Conservation (phyloP, 2,113 vertebrate species). For the Cheirogaleus medius region DNA sequence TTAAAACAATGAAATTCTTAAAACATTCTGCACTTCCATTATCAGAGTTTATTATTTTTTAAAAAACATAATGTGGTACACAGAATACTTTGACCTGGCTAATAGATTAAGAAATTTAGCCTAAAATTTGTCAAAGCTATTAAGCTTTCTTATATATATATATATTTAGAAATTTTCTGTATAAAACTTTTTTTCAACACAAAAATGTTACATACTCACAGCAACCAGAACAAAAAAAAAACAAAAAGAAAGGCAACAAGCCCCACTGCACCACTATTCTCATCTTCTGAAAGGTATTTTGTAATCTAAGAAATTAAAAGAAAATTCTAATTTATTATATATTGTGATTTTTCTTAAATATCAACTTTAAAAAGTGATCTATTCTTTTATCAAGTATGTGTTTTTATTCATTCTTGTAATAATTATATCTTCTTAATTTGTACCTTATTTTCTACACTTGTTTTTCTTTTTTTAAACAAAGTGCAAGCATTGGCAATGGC, state of each 20-base stretch:
- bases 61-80: neutral
- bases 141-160: neutral
- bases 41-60: neutral
- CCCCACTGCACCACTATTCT: fast-evolving
- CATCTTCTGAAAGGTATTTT: neutral
- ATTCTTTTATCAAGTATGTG: neutral
- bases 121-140: neutral
- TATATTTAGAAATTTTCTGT: neutral
- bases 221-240: neutral
- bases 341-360: neutral
- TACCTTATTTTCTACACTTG: neutral
- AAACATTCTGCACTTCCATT: neutral
- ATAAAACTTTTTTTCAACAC: neutral
- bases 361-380: neutral
- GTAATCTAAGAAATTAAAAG: neutral
- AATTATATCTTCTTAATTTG: neutral
- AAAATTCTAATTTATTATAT: neutral
- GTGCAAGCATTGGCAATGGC: neutral
- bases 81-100: neutral
- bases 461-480: neutral
- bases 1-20: neutral
- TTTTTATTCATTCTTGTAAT: neutral
- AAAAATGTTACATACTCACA: neutral
- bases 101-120: neutral
- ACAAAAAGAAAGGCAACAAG: neutral